Conservation (phyloP, 2,797 vertebrate genomes). For the Macropodus opercularis region DNA sequence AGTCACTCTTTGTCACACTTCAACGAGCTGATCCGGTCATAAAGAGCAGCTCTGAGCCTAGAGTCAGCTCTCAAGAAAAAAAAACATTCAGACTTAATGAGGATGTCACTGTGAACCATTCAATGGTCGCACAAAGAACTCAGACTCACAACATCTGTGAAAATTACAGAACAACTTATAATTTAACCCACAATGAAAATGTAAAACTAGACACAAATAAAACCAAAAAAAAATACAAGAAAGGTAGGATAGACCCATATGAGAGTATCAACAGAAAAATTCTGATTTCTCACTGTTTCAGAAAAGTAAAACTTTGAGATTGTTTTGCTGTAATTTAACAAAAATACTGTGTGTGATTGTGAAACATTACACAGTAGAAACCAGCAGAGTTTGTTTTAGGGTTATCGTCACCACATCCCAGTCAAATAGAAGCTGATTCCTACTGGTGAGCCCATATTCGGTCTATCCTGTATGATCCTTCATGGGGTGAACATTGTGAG, state of each 20-base stretch:
- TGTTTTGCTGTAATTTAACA: not conserved
- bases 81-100: conserved; percentile 59
- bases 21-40: conserved; percentile 53
- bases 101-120: conserved; percentile 50
- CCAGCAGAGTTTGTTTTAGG: conserved; percentile 34
- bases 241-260: conserved; percentile 57
- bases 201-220: conserved; percentile 41
- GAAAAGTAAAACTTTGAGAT: not conserved
- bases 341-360: conserved; percentile 4
- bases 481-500: conserved; percentile 48
- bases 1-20: conserved; percentile 65
- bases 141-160: conserved; percentile 40
- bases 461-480: conserved; percentile 63
- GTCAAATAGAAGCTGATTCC: conserved; percentile 8
- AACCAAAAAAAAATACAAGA: conserved; percentile 50
- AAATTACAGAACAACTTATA: conserved; percentile 34
- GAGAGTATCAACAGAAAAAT: conserved; percentile 24
- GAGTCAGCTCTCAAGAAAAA: conserved; percentile 39
- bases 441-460: conserved; percentile 53
- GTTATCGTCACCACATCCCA: conserved; percentile 4
- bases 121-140: conserved; percentile 31
- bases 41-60: conserved; percentile 53
- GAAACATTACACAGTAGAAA: conserved; percentile 17
- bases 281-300: not conserved
- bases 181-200: conserved; percentile 26